Evolutionary conservation across 1,140 invertebrate genomes (phyloP).

Genomic region (Cydia pomonella): DNA sequence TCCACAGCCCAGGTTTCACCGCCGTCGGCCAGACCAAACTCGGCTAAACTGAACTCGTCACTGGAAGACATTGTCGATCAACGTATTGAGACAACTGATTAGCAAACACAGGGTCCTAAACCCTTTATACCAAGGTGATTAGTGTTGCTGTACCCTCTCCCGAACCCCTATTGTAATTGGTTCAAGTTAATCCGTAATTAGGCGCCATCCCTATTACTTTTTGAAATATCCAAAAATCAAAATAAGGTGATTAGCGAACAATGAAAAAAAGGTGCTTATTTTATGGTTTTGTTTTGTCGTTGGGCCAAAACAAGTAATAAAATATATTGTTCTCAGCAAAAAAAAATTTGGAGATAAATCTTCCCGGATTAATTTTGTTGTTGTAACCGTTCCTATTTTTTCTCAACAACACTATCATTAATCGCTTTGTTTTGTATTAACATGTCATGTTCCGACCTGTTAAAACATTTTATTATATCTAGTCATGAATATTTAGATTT

Average conservation of each 20-base stretch:
- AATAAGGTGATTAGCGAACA: constrained; percentile 17
- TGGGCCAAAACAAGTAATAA: constrained; percentile 3
- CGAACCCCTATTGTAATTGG: background rate
- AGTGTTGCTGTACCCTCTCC: background rate
- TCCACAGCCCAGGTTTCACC: background rate
- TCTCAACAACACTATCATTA: background rate
- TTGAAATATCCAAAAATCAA: constrained; percentile 11
- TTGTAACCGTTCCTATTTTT: background rate
- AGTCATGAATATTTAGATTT: no score
- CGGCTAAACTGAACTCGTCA: background rate
- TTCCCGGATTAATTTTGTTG: background rate
- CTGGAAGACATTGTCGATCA: constrained; percentile 8
- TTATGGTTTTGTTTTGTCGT: background rate
- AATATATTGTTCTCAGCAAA: background rate
- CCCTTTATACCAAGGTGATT: constrained; percentile 8
- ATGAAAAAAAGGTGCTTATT: background rate
- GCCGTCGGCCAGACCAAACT: background rate
- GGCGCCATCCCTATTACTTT: background rate
- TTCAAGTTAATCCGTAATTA: background rate
- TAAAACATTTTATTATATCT: no score
- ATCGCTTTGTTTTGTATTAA: background rate
- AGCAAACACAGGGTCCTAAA: background rate
- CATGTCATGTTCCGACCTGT: background rate
- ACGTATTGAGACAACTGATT: constrained; percentile 15
- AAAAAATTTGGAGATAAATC: background rate